Evolutionary conservation across 2,888 invertebrate species (phyloP).

Genomic region (Cotesia congregata): DNA sequence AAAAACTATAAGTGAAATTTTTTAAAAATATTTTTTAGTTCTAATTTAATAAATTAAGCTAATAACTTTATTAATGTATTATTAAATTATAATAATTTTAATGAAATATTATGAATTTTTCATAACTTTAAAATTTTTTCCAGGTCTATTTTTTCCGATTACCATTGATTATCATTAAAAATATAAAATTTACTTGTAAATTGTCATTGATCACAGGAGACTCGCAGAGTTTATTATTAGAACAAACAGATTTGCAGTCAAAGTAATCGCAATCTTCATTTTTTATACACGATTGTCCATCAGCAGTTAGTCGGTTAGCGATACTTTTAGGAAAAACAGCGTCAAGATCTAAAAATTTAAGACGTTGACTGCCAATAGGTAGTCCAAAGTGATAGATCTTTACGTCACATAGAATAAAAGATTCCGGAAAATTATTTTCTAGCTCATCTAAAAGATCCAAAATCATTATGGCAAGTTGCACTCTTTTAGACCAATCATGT

Average conservation of each 20-base stretch:
- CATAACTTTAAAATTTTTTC: no score
- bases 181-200: conserved; percentile 65
- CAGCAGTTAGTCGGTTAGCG: conserved; percentile 71
- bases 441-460: conserved; percentile 75
- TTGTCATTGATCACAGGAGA: conserved; percentile 76
- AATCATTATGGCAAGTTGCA: conserved; percentile 75
- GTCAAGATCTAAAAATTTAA: conserved; percentile 78
- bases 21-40: no score
- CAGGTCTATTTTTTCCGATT: no score
- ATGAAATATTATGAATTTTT: no score
- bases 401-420: conserved; percentile 79
- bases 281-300: conserved; percentile 71
- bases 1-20: no score
- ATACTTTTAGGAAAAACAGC: conserved; percentile 75
- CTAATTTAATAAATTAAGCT: no score
- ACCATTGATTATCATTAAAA: background rate
- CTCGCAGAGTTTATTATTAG: conserved; percentile 73
- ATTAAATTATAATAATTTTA: no score
- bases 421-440: conserved; percentile 74
- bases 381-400: conserved; percentile 79
- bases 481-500: conserved; percentile 74
- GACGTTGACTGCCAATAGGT: conserved; percentile 70
- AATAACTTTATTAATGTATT: no score
- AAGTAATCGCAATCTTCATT: conserved; percentile 79
- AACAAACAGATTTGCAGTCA: conserved; percentile 78